Conservation (phyloP, 2,113 vertebrate genomes). For the Piprites chloris region DNA sequence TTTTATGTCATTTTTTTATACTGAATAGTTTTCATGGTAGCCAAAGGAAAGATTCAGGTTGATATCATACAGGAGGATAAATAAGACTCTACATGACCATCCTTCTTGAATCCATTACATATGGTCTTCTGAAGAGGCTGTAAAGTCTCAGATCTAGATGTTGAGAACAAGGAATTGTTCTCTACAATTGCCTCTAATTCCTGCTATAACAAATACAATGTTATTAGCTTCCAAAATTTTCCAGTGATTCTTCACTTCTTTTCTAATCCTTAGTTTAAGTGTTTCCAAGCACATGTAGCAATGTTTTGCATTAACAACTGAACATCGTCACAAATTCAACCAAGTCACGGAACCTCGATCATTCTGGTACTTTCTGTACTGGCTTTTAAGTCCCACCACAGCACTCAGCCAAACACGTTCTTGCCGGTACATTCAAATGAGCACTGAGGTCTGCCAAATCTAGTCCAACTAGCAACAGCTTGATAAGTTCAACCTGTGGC, state of each 20-base stretch:
- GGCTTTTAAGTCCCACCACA: background rate
- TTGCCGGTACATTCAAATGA: fast-evolving
- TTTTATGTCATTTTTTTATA: background rate
- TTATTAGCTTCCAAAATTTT: background rate
- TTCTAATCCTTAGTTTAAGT: background rate
- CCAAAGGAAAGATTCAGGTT: background rate
- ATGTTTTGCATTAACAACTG: background rate
- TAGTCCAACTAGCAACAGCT: background rate
- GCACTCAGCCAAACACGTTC: background rate
- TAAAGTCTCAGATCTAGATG: background rate
- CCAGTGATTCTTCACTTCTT: background rate
- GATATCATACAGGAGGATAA: background rate
- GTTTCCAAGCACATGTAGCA: background rate
- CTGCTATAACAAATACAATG: background rate
- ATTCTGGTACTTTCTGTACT: background rate
- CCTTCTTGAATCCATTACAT: background rate
- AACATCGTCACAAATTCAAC: background rate
- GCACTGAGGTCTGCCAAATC: background rate
- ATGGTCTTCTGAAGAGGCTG: background rate
- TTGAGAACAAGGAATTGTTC: background rate
- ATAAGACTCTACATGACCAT: background rate
- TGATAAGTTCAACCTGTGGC: background rate
- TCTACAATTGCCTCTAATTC: background rate
- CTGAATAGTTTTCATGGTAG: background rate
- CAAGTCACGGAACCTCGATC: background rate